These are phyloP conservation scores for Macropodus opercularis DNA, from an alignment of 2,797 vertebrate genomes.

Conservation along the genomic window DNA sequence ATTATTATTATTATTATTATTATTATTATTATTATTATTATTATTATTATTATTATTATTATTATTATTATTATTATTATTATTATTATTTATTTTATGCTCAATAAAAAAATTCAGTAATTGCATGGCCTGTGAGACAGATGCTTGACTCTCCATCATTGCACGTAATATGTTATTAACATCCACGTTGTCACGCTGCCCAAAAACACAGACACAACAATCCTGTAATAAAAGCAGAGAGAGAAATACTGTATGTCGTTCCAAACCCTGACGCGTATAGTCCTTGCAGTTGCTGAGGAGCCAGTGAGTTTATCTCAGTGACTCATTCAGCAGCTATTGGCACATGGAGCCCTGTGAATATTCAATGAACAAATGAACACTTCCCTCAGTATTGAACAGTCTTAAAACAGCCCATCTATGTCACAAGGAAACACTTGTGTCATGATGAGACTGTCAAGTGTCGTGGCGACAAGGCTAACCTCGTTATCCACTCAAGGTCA, in stretches of 20 bases:
- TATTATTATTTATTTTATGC: too few relatives aligned
- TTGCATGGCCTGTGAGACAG: neutral
- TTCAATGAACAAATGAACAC: constrained; percentile 45
- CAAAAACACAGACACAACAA: neutral
- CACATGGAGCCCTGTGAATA: constrained; percentile 33
- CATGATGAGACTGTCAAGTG: neutral
- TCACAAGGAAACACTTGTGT: constrained; percentile 10
- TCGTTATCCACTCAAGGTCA: constrained; percentile 23
- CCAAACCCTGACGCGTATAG: constrained; percentile 27
- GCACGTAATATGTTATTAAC: neutral
- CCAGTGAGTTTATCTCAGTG: constrained; percentile 34
- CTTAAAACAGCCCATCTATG: constrained; percentile 2
- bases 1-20: too few relatives aligned
- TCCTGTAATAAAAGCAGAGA: neutral
- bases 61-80: too few relatives aligned
- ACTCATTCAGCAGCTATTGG: constrained; percentile 39
- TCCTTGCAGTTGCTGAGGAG: constrained; percentile 24
- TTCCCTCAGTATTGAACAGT: neutral
- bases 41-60: too few relatives aligned
- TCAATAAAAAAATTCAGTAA: neutral
- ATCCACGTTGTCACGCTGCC: neutral
- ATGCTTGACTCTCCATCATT: neutral
- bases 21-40: too few relatives aligned
- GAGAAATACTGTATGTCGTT: neutral
- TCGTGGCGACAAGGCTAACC: constrained; percentile 13